phyloP scores from a whole-genome alignment of 2,888 invertebrate species.

The Melangyna quadrimaculata region DNA sequence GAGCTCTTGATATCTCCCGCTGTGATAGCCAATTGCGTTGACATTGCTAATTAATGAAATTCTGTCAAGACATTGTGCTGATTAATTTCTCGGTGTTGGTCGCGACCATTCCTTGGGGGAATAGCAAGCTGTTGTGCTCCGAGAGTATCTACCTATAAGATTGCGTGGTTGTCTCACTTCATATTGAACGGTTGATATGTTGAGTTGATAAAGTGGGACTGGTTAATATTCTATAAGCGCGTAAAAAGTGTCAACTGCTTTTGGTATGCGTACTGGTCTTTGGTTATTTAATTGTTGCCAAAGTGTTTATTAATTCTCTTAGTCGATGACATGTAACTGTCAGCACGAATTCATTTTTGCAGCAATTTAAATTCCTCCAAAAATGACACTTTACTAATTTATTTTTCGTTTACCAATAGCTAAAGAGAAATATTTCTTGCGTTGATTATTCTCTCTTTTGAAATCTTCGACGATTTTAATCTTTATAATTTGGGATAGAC shows the following conservation, averaged over 20 bases:
- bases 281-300: conserved; percentile 7
- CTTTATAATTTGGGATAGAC: too few relatives aligned
- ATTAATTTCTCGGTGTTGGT: conserved; percentile 65
- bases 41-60: conserved; percentile 75
- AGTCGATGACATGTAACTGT: conserved; percentile 2
- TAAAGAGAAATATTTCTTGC: too few relatives aligned
- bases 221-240: neutral
- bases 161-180: conserved; percentile 47
- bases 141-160: neutral
- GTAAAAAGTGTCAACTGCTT: conserved; percentile 20
- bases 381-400: neutral
- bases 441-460: too few relatives aligned
- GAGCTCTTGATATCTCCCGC: conserved; percentile 66
- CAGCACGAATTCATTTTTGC: neutral
- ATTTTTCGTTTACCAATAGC: neutral
- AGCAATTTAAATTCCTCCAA: neutral
- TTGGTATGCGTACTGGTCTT: conserved; percentile 1
- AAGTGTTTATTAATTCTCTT: neutral
- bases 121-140: conserved; percentile 17
- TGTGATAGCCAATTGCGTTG: conserved; percentile 74
- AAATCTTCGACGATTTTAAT: too few relatives aligned
- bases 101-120: conserved; percentile 49
- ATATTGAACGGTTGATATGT: neutral
- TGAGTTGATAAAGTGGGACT: conserved; percentile 5
- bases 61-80: conserved; percentile 71